Evolutionary conservation across 2,797 vertebrate species (phyloP).

Genomic region (Poeciliopsis paucimaculata): DNA sequence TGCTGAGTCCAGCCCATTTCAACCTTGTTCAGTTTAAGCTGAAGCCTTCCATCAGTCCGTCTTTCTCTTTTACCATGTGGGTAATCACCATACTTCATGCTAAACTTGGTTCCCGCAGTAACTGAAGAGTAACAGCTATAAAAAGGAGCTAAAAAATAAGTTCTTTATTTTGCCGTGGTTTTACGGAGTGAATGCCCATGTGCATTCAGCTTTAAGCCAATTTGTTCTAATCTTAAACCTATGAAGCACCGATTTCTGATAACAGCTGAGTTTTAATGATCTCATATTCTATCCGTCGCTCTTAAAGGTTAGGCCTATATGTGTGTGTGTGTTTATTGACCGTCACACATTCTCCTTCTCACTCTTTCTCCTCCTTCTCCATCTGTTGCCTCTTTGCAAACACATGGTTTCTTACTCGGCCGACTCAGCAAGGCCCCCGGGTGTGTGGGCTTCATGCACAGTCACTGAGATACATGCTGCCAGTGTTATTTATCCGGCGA

Average conservation of each 20-base stretch:
- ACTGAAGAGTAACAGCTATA: background rate
- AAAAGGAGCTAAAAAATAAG: background rate
- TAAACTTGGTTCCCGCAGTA: background rate
- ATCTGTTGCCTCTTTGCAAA: slow-evolving; percentile 71
- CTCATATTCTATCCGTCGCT: slow-evolving; percentile 31
- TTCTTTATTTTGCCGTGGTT: background rate
- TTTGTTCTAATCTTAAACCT: slow-evolving; percentile 12
- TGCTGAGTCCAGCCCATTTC: background rate
- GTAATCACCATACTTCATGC: background rate
- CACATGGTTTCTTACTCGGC: slow-evolving; percentile 71
- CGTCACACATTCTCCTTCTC: slow-evolving; percentile 39
- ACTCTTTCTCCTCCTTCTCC: slow-evolving; percentile 57
- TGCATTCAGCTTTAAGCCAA: slow-evolving; percentile 2
- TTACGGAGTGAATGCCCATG: background rate
- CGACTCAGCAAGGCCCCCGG: slow-evolving; percentile 64
- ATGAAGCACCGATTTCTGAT: slow-evolving; percentile 27
- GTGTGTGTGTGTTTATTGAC: slow-evolving; percentile 30
- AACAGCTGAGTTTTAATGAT: slow-evolving; percentile 56
- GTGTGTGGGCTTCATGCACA: slow-evolving; percentile 41
- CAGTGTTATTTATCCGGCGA: slow-evolving; percentile 12
- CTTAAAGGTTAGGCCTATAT: slow-evolving; percentile 26
- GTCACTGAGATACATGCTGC: slow-evolving; percentile 13
- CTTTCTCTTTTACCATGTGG: background rate
- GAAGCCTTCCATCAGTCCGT: background rate
- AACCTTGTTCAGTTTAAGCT: background rate